These are phyloP conservation scores for Ctenochaetus hawaiiensis DNA, from an alignment of 2,797 vertebrate genomes.

Conservation along the genomic window DNA sequence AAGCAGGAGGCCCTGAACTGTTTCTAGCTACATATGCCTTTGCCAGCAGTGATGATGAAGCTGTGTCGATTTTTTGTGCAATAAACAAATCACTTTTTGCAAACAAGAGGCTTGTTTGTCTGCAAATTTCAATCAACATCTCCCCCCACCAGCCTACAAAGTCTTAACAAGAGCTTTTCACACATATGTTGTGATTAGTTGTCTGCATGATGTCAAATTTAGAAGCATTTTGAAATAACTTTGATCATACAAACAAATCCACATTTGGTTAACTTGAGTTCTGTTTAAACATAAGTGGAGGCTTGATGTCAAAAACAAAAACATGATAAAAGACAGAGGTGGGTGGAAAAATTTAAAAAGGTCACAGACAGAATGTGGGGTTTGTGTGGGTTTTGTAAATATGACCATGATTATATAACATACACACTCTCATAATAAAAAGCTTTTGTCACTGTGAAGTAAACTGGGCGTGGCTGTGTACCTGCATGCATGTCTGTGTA, in stretches of 20 bases:
- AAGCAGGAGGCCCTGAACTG: too few species aligned
- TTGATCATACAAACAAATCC: not conserved
- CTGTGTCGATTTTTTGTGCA: not conserved
- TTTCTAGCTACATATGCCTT: too few species aligned
- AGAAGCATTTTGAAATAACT: not conserved
- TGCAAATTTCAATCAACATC: too few species aligned
- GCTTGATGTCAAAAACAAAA: not conserved
- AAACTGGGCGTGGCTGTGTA: conserved; percentile 59
- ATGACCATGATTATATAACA: not conserved
- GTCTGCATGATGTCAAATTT: not conserved
- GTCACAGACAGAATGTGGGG: too few species aligned
- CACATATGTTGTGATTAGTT: too few species aligned
- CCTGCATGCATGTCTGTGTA: conserved; percentile 95
- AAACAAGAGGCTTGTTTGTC: too few species aligned
- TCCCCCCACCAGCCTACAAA: not conserved
- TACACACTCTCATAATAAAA: not conserved
- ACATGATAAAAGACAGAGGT: not conserved
- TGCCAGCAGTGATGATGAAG: too few species aligned
- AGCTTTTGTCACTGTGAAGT: not conserved
- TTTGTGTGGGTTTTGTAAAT: not conserved
- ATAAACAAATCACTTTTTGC: too few species aligned
- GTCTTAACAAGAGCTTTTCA: not conserved
- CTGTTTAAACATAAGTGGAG: not conserved
- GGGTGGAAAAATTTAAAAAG: not conserved
- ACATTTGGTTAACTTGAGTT: not conserved